These are phyloP conservation scores for Campodea augens DNA, from an alignment of 1,140 invertebrate species.

Conservation along the genomic window DNA sequence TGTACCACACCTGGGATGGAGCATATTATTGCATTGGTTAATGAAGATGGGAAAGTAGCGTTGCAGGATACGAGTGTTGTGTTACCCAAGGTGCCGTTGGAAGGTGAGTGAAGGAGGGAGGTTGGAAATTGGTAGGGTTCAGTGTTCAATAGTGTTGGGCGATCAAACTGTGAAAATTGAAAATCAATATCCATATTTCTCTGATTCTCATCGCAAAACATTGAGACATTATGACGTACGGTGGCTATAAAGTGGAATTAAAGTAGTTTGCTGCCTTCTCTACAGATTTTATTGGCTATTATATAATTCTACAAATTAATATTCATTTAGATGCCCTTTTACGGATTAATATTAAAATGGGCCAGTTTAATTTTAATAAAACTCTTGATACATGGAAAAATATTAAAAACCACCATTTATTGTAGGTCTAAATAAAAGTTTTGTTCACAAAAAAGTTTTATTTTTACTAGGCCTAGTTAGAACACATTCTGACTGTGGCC, in stretches of 20 bases:
- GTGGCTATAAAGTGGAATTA: slow-evolving; percentile 14
- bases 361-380: too few species aligned
- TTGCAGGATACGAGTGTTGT: slow-evolving; percentile 32
- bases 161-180: neutral
- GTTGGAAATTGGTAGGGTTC: neutral
- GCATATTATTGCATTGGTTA: slow-evolving; percentile 55
- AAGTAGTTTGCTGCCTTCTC: too few species aligned
- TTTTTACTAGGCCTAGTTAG: too few species aligned
- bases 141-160: neutral
- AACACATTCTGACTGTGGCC: too few species aligned
- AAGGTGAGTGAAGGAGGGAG: slow-evolving; percentile 1
- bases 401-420: too few species aligned
- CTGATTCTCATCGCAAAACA: too few species aligned
- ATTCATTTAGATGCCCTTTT: neutral
- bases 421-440: too few species aligned
- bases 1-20: slow-evolving; percentile 29
- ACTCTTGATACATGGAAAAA: too few species aligned
- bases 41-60: slow-evolving; percentile 59
- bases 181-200: too few species aligned
- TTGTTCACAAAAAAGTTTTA: too few species aligned
- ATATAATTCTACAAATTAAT: slow-evolving; percentile 6
- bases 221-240: neutral
- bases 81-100: neutral
- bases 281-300: too few species aligned
- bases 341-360: too few species aligned